Percentiles rank a stretch among this genome's conserved stretches.
Evolutionary conservation across 2,113 vertebrate species (phyloP).

Genomic region (Orthochromis indermauri): DNA sequence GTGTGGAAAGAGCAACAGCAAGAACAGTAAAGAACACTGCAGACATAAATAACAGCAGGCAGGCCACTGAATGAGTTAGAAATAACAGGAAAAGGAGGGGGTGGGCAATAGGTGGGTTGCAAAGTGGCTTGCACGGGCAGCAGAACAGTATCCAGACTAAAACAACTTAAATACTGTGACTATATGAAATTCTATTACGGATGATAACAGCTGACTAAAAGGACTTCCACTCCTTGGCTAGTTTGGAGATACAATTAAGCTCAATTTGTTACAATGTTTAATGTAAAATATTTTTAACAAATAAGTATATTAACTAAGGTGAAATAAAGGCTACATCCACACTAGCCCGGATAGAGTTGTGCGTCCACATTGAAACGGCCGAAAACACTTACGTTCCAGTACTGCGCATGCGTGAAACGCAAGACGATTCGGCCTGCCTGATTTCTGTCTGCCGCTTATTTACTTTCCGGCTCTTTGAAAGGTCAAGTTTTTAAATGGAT

Average conservation of each 20-base stretch:
- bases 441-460: not conserved
- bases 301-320: not conserved
- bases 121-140: not conserved
- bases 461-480: not conserved
- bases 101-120: not conserved
- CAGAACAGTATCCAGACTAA: not conserved
- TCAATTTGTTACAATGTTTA: not conserved
- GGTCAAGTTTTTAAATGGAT: not conserved
- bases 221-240: not conserved
- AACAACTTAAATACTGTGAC: not conserved
- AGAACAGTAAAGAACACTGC: not conserved
- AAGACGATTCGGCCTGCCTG: not conserved
- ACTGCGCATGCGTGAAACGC: not conserved
- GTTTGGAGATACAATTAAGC: not conserved
- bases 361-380: not conserved
- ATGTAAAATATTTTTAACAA: not conserved
- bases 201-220: not conserved
- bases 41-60: not conserved
- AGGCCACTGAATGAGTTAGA: not conserved
- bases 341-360: not conserved
- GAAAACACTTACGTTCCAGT: not conserved
- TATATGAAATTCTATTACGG: rapidly evolving
- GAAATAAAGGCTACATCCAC: not conserved
- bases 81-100: not conserved
- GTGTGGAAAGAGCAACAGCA: not conserved